Percentiles rank a stretch among this genome's conserved stretches.
Conservation (phyloP, 2,113 vertebrate genomes). For the Rafetus swinhoei region DNA sequence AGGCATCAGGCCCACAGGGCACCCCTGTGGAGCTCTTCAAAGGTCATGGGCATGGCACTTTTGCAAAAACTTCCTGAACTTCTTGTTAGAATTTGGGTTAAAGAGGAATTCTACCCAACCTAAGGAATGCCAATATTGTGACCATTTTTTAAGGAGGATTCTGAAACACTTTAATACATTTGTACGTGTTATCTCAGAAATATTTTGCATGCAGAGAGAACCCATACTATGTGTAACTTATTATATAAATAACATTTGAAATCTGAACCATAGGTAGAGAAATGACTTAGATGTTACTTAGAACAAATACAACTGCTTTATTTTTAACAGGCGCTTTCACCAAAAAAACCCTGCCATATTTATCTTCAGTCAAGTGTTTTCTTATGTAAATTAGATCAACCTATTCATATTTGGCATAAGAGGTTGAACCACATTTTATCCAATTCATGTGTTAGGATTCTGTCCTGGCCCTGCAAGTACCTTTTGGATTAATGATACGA, state of each 20-base stretch:
- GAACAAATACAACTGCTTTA: not conserved
- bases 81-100: no score
- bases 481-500: not conserved
- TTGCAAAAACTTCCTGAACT: no score
- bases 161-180: not conserved
- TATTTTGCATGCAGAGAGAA: not conserved
- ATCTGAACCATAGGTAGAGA: not conserved
- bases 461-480: not conserved
- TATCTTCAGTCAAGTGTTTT: not conserved
- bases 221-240: not conserved
- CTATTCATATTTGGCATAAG: not conserved
- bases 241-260: not conserved
- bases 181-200: not conserved
- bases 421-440: not conserved
- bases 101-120: no score
- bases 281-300: not conserved
- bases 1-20: no score
- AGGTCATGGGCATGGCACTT: no score
- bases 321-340: not conserved
- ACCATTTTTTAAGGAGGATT: not conserved
- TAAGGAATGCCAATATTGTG: no score
- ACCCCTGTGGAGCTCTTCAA: no score
- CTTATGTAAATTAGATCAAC: not conserved
- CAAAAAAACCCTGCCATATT: not conserved
- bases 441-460: not conserved